These are phyloP conservation scores for Rhea pennata DNA, from an alignment of 2,113 vertebrate genomes.

Conservation along the genomic window DNA sequence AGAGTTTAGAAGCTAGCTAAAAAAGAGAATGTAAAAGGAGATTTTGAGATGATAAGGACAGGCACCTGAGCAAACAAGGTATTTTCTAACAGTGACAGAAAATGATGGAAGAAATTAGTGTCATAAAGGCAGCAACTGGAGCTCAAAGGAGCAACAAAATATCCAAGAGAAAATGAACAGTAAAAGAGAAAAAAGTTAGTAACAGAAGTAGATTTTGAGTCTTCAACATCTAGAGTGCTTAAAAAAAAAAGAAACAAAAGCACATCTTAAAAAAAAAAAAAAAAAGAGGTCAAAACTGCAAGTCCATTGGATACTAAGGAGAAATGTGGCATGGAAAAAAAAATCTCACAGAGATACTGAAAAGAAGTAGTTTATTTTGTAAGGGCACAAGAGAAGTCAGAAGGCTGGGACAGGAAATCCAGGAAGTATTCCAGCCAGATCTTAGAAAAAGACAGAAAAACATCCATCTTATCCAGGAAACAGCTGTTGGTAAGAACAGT, in stretches of 20 bases:
- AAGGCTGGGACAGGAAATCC: neutral
- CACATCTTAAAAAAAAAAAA: neutral
- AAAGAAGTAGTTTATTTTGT: neutral
- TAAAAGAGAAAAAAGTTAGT: neutral
- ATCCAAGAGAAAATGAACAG: neutral
- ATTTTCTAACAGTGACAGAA: neutral
- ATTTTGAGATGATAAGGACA: neutral
- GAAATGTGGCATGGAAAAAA: neutral
- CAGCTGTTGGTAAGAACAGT: neutral
- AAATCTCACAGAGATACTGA: neutral
- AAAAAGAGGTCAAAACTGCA: neutral
- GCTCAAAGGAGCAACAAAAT: neutral
- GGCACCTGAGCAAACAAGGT: neutral
- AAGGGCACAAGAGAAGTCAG: neutral
- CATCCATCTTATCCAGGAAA: neutral
- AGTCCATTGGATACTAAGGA: neutral
- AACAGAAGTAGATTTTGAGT: neutral
- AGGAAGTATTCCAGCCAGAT: neutral
- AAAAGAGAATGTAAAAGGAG: neutral
- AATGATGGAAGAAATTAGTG: neutral
- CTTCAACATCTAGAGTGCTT: neutral
- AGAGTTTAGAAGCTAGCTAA: neutral
- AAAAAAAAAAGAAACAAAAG: neutral
- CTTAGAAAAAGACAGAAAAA: neutral
- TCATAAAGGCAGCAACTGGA: neutral